Conservation (phyloP, 2,888 invertebrate genomes). For the Diarsia dahlii region DNA sequence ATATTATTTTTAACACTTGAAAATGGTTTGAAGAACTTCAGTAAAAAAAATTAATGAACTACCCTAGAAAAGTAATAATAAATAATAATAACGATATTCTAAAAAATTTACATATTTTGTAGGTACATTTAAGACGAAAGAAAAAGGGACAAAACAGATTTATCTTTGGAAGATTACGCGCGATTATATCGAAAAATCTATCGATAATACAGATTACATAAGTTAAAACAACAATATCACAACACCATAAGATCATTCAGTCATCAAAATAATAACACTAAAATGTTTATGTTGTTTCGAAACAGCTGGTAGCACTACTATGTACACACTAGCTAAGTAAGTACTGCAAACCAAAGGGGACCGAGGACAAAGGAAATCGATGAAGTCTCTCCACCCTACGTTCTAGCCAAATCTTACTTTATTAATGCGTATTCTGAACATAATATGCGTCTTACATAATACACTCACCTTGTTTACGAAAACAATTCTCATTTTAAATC, state of each 20-base stretch:
- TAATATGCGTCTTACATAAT: slow-evolving; percentile 69
- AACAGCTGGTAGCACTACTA: slow-evolving; percentile 80
- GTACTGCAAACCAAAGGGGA: slow-evolving; percentile 69
- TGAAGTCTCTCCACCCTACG: slow-evolving; percentile 73
- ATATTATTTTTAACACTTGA: background rate
- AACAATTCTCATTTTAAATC: slow-evolving; percentile 88
- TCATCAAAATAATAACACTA: slow-evolving; percentile 54
- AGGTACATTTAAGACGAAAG: background rate
- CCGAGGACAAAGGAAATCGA: slow-evolving; percentile 90
- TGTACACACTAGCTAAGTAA: slow-evolving; percentile 56
- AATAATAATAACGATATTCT: background rate
- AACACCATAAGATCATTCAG: slow-evolving; percentile 66
- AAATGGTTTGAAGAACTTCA: background rate
- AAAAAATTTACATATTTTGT: background rate
- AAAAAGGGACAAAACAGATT: background rate
- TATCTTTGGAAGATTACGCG: background rate
- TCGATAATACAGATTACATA: slow-evolving; percentile 71
- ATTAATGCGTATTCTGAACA: slow-evolving; percentile 51
- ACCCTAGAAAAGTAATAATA: background rate
- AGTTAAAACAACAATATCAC: slow-evolving; percentile 72
- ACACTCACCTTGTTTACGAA: slow-evolving; percentile 83
- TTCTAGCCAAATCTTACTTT: slow-evolving; percentile 56
- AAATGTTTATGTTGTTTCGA: slow-evolving; percentile 73
- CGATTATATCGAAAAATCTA: background rate
- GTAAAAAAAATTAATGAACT: background rate